Evolutionary conservation across 2,888 invertebrate genomes (phyloP), one percentile per base, ranked within the genome.

Genomic region (Unio delphinus): DNA sequence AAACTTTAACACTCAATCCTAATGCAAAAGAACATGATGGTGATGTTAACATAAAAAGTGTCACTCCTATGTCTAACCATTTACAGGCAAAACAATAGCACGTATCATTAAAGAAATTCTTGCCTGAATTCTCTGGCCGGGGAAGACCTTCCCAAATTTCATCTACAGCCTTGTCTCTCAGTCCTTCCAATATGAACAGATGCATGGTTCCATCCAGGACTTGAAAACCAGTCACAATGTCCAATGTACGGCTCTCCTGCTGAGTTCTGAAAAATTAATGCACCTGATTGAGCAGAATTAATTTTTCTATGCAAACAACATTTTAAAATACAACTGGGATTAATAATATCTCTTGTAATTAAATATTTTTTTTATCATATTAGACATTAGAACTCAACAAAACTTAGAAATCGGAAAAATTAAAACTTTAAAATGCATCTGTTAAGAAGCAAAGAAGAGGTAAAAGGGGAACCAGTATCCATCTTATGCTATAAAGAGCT

Each of bases 151-250:
- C 82, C 87, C 88, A 89, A 54, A 90, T 71, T 6, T 70, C 67
- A 18, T 72, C 73, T 18, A 90, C 74, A n/a, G 84, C 89, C 20
- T 77, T 70, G 61, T 88, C 83, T 64, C 80, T 67, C 28, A 88
- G 80, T 3, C 90, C 90, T 71, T 90, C 90, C 57, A 90, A 66
- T 7, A 90, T 85, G 82, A 88, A 88, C 28, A 90, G 65, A 70
- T 89, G 89, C 64, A 80, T 76, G 62, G 76, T 75, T 7, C 87
- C 83, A 76, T 90, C 90, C 67, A 89, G 74, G 26, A 90, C 76
- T 65, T 90, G 89, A 78, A 90, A 90, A 6, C 90, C 90, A 11
- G 89, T 90, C 55, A 90, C 77, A 8, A 90, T 87, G 78, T 90
- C 84, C 72, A 90, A 75, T 8, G 76, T 72, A 20, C 82, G 76